A percentile compares a stretch with the other conserved stretches of the same genome.
Conservation (phyloP, 1,140 invertebrate species). For the Lordiphosa stackelbergi region DNA sequence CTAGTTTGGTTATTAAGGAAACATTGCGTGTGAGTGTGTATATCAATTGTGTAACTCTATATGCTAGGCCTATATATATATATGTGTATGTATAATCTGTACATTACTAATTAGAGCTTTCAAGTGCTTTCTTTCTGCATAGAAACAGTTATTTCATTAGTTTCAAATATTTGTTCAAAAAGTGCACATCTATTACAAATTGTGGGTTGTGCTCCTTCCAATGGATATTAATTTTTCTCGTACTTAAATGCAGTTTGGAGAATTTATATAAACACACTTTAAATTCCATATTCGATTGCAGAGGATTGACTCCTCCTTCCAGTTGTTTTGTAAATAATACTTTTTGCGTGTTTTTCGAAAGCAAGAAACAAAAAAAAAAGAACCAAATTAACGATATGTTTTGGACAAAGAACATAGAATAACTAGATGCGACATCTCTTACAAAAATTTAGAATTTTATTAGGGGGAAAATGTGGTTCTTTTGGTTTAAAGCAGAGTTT, state of each 20-base stretch:
- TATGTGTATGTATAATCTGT: conserved; percentile 47
- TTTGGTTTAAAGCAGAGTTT: no score
- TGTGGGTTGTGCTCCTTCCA: conserved; percentile 10
- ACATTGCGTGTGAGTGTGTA: conserved; percentile 26
- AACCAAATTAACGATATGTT: conserved; percentile 36
- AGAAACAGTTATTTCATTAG: conserved; percentile 37
- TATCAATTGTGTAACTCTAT: conserved; percentile 33
- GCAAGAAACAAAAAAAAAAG: no score
- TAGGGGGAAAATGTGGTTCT: no score
- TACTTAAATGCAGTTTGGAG: not conserved
- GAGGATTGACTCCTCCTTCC: conserved; percentile 16
- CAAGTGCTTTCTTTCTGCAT: conserved; percentile 25
- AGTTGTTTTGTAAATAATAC: conserved; percentile 8
- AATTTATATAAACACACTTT: conserved; percentile 20
- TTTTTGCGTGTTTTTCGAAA: conserved; percentile 4
- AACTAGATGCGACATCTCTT: no score
- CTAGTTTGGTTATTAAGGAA: conserved; percentile 64
- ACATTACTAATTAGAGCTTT: conserved; percentile 58
- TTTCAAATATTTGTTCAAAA: conserved; percentile 12
- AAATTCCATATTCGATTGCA: conserved; percentile 48
- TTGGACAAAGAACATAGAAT: not conserved
- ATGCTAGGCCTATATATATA: conserved; percentile 50
- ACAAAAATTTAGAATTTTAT: no score
- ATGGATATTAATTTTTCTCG: conserved; percentile 8
- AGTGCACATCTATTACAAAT: conserved; percentile 35